A percentile compares a stretch with the other conserved stretches of the same genome.
Conservation (phyloP, 2,113 vertebrate genomes). For the Sander lucioperca region DNA sequence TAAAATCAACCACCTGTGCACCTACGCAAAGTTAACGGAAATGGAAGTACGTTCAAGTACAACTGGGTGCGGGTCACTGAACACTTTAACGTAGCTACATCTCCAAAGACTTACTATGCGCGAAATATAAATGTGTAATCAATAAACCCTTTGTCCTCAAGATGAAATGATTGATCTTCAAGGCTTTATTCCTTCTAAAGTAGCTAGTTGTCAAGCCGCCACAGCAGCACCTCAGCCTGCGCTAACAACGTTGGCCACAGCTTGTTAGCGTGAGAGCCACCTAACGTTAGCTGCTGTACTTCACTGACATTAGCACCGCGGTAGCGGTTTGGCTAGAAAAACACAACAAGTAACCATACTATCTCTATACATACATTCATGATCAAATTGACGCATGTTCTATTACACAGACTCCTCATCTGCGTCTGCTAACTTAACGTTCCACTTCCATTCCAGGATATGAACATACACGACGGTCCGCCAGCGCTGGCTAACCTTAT, state of each 20-base stretch:
- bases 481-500: constrained; percentile 54
- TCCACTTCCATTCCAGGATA: constrained; percentile 73
- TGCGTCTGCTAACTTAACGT: constrained; percentile 62
- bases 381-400: neutral
- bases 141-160: neutral
- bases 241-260: constrained; percentile 47
- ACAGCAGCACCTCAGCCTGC: neutral
- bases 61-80: neutral
- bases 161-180: neutral
- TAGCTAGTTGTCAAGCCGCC: neutral
- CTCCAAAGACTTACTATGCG: neutral
- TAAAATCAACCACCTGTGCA: neutral
- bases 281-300: constrained; percentile 45
- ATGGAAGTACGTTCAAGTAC: constrained; percentile 16
- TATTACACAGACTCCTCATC: neutral
- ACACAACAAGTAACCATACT: neutral
- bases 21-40: constrained; percentile 13
- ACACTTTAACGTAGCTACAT: constrained; percentile 21
- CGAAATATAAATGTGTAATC: neutral
- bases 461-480: constrained; percentile 67
- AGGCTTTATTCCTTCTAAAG: constrained; percentile 49
- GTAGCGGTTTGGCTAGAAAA: neutral
- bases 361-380: neutral
- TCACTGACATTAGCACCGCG: constrained; percentile 21
- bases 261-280: constrained; percentile 62